Evolutionary conservation across 2,113 vertebrate species (phyloP), one percentile per base, ranked within the genome.

Genomic region (Empidonax alnorum): DNA sequence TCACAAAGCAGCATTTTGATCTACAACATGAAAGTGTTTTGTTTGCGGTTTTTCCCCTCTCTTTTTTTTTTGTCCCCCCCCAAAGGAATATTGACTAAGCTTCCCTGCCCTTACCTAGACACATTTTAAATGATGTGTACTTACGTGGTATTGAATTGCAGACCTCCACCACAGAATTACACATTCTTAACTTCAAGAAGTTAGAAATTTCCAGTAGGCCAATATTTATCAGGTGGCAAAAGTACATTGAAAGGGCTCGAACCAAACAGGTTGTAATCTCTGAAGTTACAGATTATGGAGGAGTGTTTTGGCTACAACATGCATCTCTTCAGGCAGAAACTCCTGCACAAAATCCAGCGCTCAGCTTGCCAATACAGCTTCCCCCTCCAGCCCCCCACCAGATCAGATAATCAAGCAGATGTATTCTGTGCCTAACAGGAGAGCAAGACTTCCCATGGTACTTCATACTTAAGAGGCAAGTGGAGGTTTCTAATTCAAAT

Each of bases 61-160:
- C 12, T 24, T 15, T 27, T 7, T 2, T 12, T 1, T 4, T 3
- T 10, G 35, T 35, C 35, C 9, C 3, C 10, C 8, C 35, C 24
- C 7, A 20, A 65, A 91, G 27, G 56, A 78, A 46, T 61, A 90
- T 75, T 90, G 69, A 75, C 53, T 61, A 72, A 71, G n/a, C 5
- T 39, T 84, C 58, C 73, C 56, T 86, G n/a, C 73, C 72, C 49
- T 27, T 86, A 89, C 56, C 80, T 49, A 87, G 86, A 73, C 77
- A 84, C 56, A 39, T 95, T 89, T 87, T 82, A 89, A 94, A 79
- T 89, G 69, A 93, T 47, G 53, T 82, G 58, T 71, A 61, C 37
- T 72, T 61, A 25, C 12, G 53, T 47, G 52, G 66, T 76, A 88
- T 52, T 68, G 61, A 93, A 94, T 65, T 86, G 69, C 61, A 87